phyloP scores from a whole-genome alignment of 1,140 invertebrate species.

The Drosophila kurseongensis region DNA sequence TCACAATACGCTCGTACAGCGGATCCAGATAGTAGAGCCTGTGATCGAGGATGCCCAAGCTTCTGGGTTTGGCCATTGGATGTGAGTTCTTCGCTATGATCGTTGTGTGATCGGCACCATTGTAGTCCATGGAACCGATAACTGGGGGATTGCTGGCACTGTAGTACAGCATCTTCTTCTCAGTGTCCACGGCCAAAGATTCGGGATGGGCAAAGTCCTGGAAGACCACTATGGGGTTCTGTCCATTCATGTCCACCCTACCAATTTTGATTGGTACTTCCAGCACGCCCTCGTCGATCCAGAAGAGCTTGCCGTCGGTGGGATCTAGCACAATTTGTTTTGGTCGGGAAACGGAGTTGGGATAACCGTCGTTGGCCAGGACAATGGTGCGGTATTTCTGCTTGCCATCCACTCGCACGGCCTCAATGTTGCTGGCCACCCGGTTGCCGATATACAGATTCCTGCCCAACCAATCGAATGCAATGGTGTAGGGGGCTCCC shows the following conservation, averaged over 20 bases:
- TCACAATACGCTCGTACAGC: slow-evolving; percentile 94
- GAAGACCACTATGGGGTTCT: slow-evolving; percentile 89
- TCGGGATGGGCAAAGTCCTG: slow-evolving; percentile 90
- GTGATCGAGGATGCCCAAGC: slow-evolving; percentile 93
- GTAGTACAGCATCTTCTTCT: slow-evolving; percentile 94
- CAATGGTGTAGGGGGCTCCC: slow-evolving; percentile 95
- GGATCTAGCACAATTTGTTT: slow-evolving; percentile 96
- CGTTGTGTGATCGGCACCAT: slow-evolving; percentile 88
- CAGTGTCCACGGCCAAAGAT: slow-evolving; percentile 93
- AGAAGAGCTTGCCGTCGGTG: slow-evolving; percentile 95
- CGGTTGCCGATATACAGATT: slow-evolving; percentile 98
- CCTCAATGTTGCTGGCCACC: slow-evolving; percentile 96
- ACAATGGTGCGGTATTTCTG: slow-evolving; percentile 94
- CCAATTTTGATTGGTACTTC: slow-evolving; percentile 96
- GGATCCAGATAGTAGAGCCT: slow-evolving; percentile 96
- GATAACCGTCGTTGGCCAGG: slow-evolving; percentile 95
- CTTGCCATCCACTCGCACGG: slow-evolving; percentile 94
- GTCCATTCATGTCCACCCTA: slow-evolving; percentile 97
- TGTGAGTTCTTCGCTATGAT: slow-evolving; percentile 89
- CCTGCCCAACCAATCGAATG: slow-evolving; percentile 97
- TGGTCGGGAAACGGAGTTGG: slow-evolving; percentile 94
- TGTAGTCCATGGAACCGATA: slow-evolving; percentile 90
- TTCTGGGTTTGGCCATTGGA: slow-evolving; percentile 91
- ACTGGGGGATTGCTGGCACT: slow-evolving; percentile 91
- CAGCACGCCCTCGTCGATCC: slow-evolving; percentile 97